These are phyloP conservation scores for Scomber japonicus DNA, from an alignment of 2,113 vertebrate species.

Conservation along the genomic window DNA sequence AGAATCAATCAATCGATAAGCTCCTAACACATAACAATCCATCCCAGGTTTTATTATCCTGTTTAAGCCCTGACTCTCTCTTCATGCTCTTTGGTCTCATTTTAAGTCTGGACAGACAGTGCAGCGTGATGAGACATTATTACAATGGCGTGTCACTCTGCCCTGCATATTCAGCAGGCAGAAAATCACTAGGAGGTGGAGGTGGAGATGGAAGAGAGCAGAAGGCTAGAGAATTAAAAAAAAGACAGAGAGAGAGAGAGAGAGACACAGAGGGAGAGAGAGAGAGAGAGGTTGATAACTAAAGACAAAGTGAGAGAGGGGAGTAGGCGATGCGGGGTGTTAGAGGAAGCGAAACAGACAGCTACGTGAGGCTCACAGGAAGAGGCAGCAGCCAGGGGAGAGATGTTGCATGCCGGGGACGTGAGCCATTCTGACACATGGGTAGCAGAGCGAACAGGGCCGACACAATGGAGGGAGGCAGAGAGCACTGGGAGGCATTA, in stretches of 20 bases:
- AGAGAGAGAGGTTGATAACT: slow-evolving; percentile 60
- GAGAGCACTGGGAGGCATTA: slow-evolving; percentile 63
- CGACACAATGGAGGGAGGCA: slow-evolving; percentile 65
- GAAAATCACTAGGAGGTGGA: slow-evolving; percentile 60
- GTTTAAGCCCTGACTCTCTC: neutral
- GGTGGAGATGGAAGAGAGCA: slow-evolving; percentile 23
- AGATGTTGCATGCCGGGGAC: slow-evolving; percentile 66
- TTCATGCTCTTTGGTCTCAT: slow-evolving; percentile 30
- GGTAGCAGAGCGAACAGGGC: slow-evolving; percentile 71
- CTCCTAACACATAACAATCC: no score
- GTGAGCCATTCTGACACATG: slow-evolving; percentile 77
- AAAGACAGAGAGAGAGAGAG: neutral
- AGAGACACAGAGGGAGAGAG: neutral
- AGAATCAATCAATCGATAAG: neutral
- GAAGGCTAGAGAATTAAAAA: neutral
- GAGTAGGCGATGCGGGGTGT: slow-evolving; percentile 37
- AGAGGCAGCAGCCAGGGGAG: slow-evolving; percentile 82
- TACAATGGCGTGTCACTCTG: slow-evolving; percentile 62
- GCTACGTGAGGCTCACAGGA: slow-evolving; percentile 75
- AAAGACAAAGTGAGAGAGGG: slow-evolving; percentile 70
- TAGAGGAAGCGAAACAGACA: slow-evolving; percentile 69
- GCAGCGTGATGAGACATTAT: slow-evolving; percentile 55
- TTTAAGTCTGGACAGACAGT: slow-evolving; percentile 42
- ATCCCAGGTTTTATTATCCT: neutral
- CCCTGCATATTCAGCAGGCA: slow-evolving; percentile 75